Percentiles rank a stretch among this genome's conserved stretches.
These are phyloP conservation scores for Xestia ashworthii DNA, from an alignment of 2,888 invertebrate species.

Conservation along the genomic window DNA sequence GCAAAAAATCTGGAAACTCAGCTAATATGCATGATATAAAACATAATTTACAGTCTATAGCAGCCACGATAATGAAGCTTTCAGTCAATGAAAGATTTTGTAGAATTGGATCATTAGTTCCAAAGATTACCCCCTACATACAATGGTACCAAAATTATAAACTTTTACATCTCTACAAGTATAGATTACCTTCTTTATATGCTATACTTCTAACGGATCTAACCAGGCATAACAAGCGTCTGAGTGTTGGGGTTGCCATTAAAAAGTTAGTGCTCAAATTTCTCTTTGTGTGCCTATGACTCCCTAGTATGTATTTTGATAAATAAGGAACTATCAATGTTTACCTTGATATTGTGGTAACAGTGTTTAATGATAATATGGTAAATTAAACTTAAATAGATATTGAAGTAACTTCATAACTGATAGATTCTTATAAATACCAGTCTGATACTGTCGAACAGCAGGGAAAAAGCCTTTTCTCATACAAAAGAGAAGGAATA, in stretches of 20 bases:
- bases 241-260: background rate
- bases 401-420: background rate
- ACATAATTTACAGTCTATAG: too few species aligned
- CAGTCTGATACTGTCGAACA: background rate
- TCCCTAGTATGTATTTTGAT: constrained; percentile 19
- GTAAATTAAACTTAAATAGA: constrained; percentile 11
- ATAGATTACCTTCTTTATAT: background rate
- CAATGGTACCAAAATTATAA: too few species aligned
- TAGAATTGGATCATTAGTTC: too few species aligned
- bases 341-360: constrained; percentile 36
- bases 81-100: too few species aligned
- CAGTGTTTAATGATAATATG: constrained; percentile 28
- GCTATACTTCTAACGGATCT: background rate
- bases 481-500: background rate
- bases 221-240: background rate
- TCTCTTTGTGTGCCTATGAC: background rate
- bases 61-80: too few species aligned
- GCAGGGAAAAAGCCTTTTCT: background rate
- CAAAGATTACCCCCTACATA: too few species aligned
- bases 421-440: background rate
- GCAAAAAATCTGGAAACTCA: too few species aligned
- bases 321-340: constrained; percentile 13
- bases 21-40: too few species aligned
- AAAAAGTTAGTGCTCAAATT: constrained; percentile 5
- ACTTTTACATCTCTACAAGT: too few species aligned